Conservation (phyloP, 2,113 vertebrate species). For the Ptyas mucosa region DNA sequence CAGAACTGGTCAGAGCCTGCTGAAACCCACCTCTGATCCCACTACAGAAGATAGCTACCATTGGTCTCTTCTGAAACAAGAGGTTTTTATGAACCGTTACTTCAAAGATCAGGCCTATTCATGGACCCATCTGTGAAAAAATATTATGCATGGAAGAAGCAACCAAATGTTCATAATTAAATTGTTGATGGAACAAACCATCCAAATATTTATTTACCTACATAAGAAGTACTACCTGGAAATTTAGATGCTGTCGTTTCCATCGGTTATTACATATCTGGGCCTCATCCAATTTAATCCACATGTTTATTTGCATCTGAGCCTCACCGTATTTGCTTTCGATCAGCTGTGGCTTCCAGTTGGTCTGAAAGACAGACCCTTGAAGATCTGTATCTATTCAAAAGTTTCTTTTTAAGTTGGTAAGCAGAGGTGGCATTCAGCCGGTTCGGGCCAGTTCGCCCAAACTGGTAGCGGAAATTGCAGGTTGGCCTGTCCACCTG, state of each 20-base stretch:
- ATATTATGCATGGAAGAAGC: neutral
- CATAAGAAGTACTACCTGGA: neutral
- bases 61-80: conserved; percentile 19
- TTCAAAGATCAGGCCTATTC: neutral
- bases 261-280: neutral
- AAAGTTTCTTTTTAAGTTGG: neutral
- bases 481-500: no score
- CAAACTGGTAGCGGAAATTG: no score
- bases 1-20: no score
- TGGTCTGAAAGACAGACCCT: neutral
- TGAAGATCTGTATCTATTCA: neutral
- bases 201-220: neutral
- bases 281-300: no score
- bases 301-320: neutral
- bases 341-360: neutral
- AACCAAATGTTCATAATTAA: neutral
- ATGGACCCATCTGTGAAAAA: neutral
- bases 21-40: neutral
- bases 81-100: neutral
- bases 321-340: neutral
- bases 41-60: neutral
- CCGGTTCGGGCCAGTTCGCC: no score
- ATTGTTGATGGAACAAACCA: neutral
- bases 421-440: neutral
- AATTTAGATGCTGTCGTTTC: neutral